phyloP scores from a whole-genome alignment of 2,888 invertebrate species.

The Hypena proboscidalis region DNA sequence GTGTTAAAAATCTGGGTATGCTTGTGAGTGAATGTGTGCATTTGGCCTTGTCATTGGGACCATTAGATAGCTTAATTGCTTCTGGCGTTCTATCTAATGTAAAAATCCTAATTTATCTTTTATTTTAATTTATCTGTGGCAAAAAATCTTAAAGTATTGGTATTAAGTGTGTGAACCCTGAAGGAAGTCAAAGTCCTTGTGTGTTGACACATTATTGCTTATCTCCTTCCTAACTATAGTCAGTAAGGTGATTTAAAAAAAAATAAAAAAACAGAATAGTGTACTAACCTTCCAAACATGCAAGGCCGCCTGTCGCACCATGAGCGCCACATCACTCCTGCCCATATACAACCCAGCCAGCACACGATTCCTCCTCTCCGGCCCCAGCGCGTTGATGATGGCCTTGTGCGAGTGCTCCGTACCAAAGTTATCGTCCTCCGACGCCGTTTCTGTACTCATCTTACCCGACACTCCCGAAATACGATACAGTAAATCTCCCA shows the following conservation, averaged over 20 bases:
- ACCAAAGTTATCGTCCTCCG: slow-evolving; percentile 99
- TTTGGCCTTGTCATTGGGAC: too few species aligned
- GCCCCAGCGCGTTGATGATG: slow-evolving; percentile 95
- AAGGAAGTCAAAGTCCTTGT: too few species aligned
- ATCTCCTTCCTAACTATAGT: too few species aligned
- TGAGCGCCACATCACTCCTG: slow-evolving; percentile 97
- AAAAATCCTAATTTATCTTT: too few species aligned
- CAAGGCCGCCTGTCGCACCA: slow-evolving; percentile 98
- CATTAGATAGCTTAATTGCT: too few species aligned
- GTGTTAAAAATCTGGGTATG: too few species aligned
- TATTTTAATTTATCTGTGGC: too few species aligned
- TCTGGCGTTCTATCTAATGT: too few species aligned
- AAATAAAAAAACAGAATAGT: background rate
- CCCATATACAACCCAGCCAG: slow-evolving; percentile 98
- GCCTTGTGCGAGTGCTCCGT: slow-evolving; percentile 97
- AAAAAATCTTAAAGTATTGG: too few species aligned
- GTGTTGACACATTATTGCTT: too few species aligned
- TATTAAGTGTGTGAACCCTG: too few species aligned
- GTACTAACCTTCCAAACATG: slow-evolving; percentile 97
- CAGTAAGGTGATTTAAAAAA: background rate
- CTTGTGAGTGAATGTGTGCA: too few species aligned
- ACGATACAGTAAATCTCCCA: slow-evolving; percentile 97
- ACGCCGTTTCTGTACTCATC: slow-evolving; percentile 99
- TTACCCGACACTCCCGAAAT: slow-evolving; percentile 99
- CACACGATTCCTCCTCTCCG: slow-evolving; percentile 95